Percentiles rank a stretch among this genome's conserved stretches.
These are phyloP conservation scores for Phalacrocorax brasilianus DNA, from an alignment of 2,113 vertebrate species.

Conservation along the genomic window DNA sequence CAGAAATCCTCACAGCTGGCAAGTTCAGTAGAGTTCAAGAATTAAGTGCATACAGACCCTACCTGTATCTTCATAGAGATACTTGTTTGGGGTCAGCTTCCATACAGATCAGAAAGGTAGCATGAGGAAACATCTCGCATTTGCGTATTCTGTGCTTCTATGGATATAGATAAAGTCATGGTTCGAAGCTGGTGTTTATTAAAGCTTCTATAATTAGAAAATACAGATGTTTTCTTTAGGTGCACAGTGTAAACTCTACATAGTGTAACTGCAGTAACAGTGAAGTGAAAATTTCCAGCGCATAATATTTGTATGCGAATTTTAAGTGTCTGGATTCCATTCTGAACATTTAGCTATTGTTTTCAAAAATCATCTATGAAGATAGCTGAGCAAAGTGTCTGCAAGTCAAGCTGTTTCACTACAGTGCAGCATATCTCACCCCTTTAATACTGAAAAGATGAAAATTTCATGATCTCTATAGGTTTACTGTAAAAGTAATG, in stretches of 20 bases:
- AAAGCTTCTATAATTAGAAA: constrained; percentile 26
- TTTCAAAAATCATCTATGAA: background rate
- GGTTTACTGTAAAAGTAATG: background rate
- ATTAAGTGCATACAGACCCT: background rate
- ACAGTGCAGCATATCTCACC: background rate
- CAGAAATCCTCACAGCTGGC: background rate
- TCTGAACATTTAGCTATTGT: background rate
- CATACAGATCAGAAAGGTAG: background rate
- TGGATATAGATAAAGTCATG: background rate
- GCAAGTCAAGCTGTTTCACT: background rate
- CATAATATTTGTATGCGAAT: background rate
- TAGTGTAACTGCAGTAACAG: background rate
- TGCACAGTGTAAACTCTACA: background rate
- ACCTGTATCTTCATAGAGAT: background rate
- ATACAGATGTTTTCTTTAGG: constrained; percentile 15
- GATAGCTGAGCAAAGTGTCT: background rate
- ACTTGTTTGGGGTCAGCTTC: background rate
- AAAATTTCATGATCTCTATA: background rate
- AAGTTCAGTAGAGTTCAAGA: background rate
- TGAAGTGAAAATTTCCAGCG: constrained; percentile 12
- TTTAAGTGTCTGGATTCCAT: background rate
- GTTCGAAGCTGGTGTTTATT: background rate
- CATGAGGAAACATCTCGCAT: background rate
- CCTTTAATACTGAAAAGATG: background rate
- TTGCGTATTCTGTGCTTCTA: background rate